Evolutionary conservation across 2,113 vertebrate genomes (phyloP).

Genomic region (Gyps fulvus): DNA sequence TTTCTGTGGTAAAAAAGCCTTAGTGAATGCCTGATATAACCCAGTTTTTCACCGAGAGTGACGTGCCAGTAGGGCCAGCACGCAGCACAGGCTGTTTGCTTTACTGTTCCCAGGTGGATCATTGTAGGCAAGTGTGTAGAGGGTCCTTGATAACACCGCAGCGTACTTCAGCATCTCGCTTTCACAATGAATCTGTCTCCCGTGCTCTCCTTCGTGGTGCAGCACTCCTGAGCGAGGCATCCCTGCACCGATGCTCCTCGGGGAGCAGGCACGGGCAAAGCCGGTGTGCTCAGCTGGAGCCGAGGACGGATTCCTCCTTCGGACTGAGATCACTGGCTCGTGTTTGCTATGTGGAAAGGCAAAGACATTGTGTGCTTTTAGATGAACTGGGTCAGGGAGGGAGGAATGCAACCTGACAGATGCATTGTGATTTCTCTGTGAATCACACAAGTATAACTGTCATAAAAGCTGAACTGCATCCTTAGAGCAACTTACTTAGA

Average conservation of each 20-base stretch:
- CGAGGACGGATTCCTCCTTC: not conserved
- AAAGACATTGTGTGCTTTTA: not conserved
- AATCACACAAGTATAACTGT: not conserved
- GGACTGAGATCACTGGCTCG: fast-evolving
- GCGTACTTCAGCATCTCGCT: not conserved
- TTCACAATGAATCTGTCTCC: not conserved
- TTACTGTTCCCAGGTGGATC: not conserved
- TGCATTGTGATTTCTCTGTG: not conserved
- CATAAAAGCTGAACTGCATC: not conserved
- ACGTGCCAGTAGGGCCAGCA: not conserved
- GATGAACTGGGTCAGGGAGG: not conserved
- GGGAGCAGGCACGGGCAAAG: not conserved
- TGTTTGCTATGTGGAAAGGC: not conserved
- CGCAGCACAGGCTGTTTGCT: not conserved
- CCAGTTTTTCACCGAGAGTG: not conserved
- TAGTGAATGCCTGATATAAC: not conserved
- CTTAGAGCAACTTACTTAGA: not conserved
- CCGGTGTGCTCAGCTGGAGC: not conserved
- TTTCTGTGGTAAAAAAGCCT: not conserved
- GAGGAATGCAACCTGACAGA: not conserved
- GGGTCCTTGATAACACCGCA: not conserved
- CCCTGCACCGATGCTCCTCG: fast-evolving
- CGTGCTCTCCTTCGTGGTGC: not conserved
- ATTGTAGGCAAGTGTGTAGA: not conserved
- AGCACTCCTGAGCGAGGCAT: not conserved